Evolutionary conservation across 2,113 vertebrate species (phyloP), one percentile per base, ranked within the genome.

Genomic region (Rhynchopsitta pachyrhyncha): DNA sequence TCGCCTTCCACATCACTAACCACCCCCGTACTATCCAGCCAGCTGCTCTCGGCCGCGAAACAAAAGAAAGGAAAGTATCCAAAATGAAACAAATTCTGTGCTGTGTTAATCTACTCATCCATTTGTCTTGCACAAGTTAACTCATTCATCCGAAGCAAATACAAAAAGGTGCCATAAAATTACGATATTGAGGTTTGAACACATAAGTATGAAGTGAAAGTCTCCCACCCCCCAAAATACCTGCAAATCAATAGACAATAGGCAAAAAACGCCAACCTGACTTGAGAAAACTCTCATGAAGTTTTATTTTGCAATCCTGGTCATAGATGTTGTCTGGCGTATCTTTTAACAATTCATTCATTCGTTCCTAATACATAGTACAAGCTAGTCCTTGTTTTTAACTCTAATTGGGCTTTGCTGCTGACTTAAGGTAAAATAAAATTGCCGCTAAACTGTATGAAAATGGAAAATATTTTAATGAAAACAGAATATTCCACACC

Each of bases 311-410:
- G 37, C 29, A 73, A 52, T 52, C 5, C 13, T 80, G 17, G 18
- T 35, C 42, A 67, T 0, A 0, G 16, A 57, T 62, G 2, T 8
- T 60, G 14, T 47, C 29, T 64, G 17, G 4, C 63, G 0, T 37
- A 86, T 15, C 39, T 49, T 49, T 44, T 17, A 86, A 52, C 10
- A 70, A 29, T 46, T 20, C 3, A 23, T 11, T 31, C 18, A 10
- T 33, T 69, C 17, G 4, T 33, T 69, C 42, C 23, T 47, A 81
- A 86, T 11, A 74, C 13, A 41, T 2, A 16, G 1, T 18, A 52
- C 31, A 24, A 57, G 9, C 44, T 74, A 62, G 57, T 88, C 23
- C n/a, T 25, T 50, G 31, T 19, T 88, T 88, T 39, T 13, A 73
- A 88, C 28, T 80, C 33, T 37, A 57, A 13, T 29, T 81, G 24